Base-by-base conservation (phyloP, 2,113 vertebrate species). In the Heliornis fulica region DNA sequence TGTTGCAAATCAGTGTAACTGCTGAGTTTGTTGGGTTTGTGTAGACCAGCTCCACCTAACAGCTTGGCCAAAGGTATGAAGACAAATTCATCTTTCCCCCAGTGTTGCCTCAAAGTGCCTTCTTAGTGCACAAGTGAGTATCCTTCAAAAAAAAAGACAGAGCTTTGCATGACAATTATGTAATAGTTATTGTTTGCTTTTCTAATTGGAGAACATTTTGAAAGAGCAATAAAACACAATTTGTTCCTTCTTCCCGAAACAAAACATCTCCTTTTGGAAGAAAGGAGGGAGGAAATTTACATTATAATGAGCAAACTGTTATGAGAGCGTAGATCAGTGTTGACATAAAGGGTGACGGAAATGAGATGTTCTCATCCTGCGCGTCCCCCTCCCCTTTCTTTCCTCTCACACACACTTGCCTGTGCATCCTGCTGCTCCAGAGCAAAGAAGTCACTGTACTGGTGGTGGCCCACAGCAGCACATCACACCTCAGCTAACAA, bases 161-260 rank as follows among this genome's bases (percentile, higher is more conserved):
- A 79, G 79, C 57, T 63, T 94, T 82, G 65, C 34, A 36, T 90
- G 64, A 83, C 48, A 90, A 93, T 95, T 95, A 90, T 96, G 78
- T 94, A 81, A 79, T 90, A 77, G 82, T 18, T 90, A 94, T 92
- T 96, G 86, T 94, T 96, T 96, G 90, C 77, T 45, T 85, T 93
- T 75, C 82, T 87, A 96, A 90, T 94, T 92, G 92, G 81, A 89
- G 78, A 93, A 97, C 90, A 83, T 93, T 95, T 93, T 95, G 75
- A 94, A 90, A 78, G 83, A 75, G 87, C 96, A 89, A 93, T 94
- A 92, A 96, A 95, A 86, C 81, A 89, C 87, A 78, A 61, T 90
- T 95, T 95, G 83, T 97, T 94, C 92, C 89, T 68, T 94, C 88
- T 94, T 89, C 92, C 93, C 51, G 64, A 92, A 93, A 85, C 13